Percentiles rank a stretch among this genome's conserved stretches.
phyloP scores from a whole-genome alignment of 92 coral and sea anemone species.

The Epizoanthus scotinus region DNA sequence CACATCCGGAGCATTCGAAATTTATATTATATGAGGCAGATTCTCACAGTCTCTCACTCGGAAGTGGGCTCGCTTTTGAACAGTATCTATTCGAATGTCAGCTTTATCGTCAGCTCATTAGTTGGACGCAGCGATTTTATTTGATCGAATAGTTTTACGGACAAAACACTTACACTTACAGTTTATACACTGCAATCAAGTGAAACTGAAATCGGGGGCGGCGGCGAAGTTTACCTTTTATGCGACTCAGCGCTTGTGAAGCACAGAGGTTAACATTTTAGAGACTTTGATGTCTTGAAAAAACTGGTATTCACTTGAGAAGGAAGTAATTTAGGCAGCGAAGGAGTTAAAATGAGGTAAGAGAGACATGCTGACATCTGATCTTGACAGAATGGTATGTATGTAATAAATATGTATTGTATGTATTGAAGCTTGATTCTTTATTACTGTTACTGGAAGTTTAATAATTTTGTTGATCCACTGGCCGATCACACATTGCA shows the following conservation, averaged over 20 bases:
- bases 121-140: conserved; percentile 5
- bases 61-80: conserved; percentile 15
- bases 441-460: background rate
- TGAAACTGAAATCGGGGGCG: conserved; percentile 9
- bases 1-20: conserved; percentile 41
- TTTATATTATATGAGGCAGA: conserved; percentile 24
- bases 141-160: background rate
- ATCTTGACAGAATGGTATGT: background rate
- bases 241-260: conserved; percentile 6
- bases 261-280: background rate
- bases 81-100: conserved; percentile 12
- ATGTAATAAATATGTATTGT: background rate
- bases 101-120: background rate
- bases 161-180: too few relatives aligned
- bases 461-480: background rate
- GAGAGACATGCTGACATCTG: background rate
- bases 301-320: conserved; percentile 31
- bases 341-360: conserved; percentile 43
- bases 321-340: conserved; percentile 12
- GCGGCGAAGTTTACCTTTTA: conserved; percentile 31
- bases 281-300: conserved; percentile 27
- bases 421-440: conserved; percentile 1
- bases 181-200: background rate
- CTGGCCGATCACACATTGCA: background rate
- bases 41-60: conserved; percentile 23